Evolutionary conservation across 2,888 invertebrate genomes (phyloP).

Genomic region (Torymus texanus): DNA sequence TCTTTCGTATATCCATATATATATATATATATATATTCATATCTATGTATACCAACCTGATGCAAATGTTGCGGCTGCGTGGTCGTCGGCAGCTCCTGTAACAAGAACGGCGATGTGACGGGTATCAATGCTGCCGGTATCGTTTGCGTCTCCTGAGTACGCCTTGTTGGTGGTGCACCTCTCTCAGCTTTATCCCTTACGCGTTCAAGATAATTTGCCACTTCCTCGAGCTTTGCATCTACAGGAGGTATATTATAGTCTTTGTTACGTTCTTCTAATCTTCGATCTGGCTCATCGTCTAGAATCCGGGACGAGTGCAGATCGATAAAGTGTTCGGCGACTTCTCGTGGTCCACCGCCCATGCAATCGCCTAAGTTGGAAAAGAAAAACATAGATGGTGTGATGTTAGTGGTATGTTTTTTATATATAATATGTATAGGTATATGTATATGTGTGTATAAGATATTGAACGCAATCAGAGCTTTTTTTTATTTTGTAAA

Average conservation of each 20-base stretch:
- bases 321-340: constrained; percentile 72
- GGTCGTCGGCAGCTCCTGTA: constrained; percentile 71
- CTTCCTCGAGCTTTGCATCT: constrained; percentile 69
- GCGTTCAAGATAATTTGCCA: constrained; percentile 69
- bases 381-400: background rate
- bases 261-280: constrained; percentile 56
- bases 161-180: constrained; percentile 68
- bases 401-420: too few relatives aligned
- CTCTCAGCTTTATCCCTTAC: constrained; percentile 71
- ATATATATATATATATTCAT: too few relatives aligned
- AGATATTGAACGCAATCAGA: too few relatives aligned
- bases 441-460: too few relatives aligned
- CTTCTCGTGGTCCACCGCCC: constrained; percentile 70
- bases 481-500: too few relatives aligned
- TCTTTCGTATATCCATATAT: background rate
- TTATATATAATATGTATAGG: too few relatives aligned
- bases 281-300: constrained; percentile 61
- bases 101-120: constrained; percentile 68
- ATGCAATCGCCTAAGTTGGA: constrained; percentile 68
- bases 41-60: constrained; percentile 63
- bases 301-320: constrained; percentile 68
- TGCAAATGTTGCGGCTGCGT: constrained; percentile 67
- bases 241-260: constrained; percentile 65
- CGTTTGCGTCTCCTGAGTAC: constrained; percentile 73
- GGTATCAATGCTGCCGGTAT: constrained; percentile 65